Conservation (phyloP, 2,113 vertebrate species). For the Laterallus jamaicensis region DNA sequence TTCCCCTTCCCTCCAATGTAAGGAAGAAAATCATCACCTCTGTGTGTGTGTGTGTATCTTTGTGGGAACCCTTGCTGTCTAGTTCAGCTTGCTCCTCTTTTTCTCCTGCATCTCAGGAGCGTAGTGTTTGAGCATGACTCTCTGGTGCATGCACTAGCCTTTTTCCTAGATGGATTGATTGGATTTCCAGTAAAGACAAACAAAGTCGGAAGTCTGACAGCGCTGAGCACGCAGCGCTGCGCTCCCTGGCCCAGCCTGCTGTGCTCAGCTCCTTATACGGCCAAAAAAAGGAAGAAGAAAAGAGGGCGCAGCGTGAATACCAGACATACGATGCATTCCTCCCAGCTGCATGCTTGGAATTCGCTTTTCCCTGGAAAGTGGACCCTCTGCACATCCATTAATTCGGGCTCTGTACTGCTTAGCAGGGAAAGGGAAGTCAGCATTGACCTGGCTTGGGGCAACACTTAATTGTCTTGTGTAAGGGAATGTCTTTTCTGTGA, state of each 20-base stretch:
- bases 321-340: constrained; percentile 76
- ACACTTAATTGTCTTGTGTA: neutral
- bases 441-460: constrained; percentile 37
- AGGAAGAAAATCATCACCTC: neutral
- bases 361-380: constrained; percentile 36
- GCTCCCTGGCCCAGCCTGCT: constrained; percentile 38
- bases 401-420: constrained; percentile 26
- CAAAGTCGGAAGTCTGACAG: constrained; percentile 24
- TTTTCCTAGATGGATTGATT: constrained; percentile 74
- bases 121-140: neutral
- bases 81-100: neutral
- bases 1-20: neutral
- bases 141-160: neutral
- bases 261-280: constrained; percentile 74
- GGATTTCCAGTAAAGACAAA: constrained; percentile 79
- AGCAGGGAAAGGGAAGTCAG: constrained; percentile 46
- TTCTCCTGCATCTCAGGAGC: neutral
- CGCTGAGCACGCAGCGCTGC: constrained; percentile 7
- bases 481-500: constrained; percentile 18
- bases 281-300: constrained; percentile 53
- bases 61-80: neutral
- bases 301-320: constrained; percentile 58
- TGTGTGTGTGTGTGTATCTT: neutral
- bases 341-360: constrained; percentile 36
- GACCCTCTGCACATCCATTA: constrained; percentile 17